These are phyloP conservation scores for Cynopterus brachyotis DNA, from an alignment of 2,113 vertebrate genomes.

Conservation along the genomic window DNA sequence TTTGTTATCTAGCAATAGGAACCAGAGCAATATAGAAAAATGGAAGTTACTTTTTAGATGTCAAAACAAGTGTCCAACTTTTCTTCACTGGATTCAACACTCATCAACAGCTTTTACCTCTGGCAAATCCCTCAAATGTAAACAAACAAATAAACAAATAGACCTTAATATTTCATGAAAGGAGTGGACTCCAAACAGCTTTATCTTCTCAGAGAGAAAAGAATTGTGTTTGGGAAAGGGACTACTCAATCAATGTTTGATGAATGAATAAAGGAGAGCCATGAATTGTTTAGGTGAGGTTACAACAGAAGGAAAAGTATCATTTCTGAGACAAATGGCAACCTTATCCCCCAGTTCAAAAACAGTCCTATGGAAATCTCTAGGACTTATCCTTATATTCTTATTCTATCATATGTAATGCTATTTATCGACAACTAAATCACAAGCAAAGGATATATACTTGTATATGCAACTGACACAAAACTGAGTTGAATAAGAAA, in stretches of 20 bases:
- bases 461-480: background rate
- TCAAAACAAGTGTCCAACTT: background rate
- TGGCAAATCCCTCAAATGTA: background rate
- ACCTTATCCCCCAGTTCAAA: background rate
- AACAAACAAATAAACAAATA: background rate
- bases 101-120: background rate
- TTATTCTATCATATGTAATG: background rate
- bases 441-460: background rate
- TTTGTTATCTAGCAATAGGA: background rate
- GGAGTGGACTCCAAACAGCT: background rate
- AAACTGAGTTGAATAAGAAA: background rate
- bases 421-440: background rate
- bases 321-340: background rate
- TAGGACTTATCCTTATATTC: background rate
- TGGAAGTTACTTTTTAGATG: background rate
- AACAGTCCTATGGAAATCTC: background rate
- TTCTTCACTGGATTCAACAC: background rate
- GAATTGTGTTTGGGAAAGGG: background rate
- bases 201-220: background rate
- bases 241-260: background rate
- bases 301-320: background rate
- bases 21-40: conserved; percentile 9
- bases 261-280: background rate
- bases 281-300: background rate
- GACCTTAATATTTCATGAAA: background rate